phyloP scores from a whole-genome alignment of 2,888 invertebrate genomes.

The Ormyrus nitidulus region DNA sequence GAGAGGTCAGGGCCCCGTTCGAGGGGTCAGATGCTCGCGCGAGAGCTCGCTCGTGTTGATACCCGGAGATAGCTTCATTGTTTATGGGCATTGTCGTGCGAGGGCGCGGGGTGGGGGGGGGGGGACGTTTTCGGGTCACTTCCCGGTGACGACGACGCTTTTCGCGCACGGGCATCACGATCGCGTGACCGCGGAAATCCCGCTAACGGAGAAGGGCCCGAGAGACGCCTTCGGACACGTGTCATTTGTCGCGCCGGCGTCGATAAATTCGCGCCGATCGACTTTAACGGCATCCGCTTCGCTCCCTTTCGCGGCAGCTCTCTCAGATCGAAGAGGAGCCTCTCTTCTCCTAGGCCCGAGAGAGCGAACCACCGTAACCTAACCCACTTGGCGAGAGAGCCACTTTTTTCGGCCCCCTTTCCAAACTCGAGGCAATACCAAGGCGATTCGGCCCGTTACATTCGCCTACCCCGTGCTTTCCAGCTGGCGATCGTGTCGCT shows the following conservation, averaged over 20 bases:
- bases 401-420: constrained; percentile 24
- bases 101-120: constrained; percentile 49
- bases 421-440: not conserved
- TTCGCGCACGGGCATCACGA: constrained; percentile 21
- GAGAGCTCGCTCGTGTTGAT: constrained; percentile 66
- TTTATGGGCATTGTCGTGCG: constrained; percentile 70
- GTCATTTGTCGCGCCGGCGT: constrained; percentile 48
- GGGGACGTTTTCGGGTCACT: constrained; percentile 71
- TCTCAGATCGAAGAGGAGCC: not conserved
- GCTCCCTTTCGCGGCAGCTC: constrained; percentile 1
- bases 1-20: constrained; percentile 60
- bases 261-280: constrained; percentile 53
- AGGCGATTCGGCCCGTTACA: constrained; percentile 11
- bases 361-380: constrained; percentile 47
- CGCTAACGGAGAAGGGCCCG: not conserved
- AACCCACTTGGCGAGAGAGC: constrained; percentile 34
- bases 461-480: constrained; percentile 20
- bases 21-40: constrained; percentile 62
- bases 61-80: constrained; percentile 71
- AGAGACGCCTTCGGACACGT: constrained; percentile 42
- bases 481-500: not conserved
- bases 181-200: constrained; percentile 17
- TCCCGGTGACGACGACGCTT: constrained; percentile 63
- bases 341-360: not conserved
- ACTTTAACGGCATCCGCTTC: constrained; percentile 44